These are phyloP conservation scores for Porites rus DNA, from an alignment of 92 coral and sea anemone genomes.

Conservation along the genomic window DNA sequence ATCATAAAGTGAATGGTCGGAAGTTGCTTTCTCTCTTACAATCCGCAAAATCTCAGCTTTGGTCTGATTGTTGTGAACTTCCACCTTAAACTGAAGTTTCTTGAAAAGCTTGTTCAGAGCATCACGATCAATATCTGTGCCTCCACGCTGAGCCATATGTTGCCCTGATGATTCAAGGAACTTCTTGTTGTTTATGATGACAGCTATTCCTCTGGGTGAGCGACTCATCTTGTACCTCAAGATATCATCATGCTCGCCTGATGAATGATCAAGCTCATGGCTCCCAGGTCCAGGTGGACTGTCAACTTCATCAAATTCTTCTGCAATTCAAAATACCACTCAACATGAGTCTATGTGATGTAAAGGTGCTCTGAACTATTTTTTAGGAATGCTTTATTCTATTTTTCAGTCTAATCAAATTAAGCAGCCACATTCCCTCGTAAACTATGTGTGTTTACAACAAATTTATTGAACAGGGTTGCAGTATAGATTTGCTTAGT, in stretches of 20 bases:
- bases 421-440: too few relatives aligned
- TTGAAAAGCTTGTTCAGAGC: slow-evolving; percentile 68
- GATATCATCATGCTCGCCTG: background rate
- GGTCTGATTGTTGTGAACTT: slow-evolving; percentile 65
- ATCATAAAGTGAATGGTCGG: slow-evolving; percentile 65
- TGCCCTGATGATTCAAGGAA: slow-evolving; percentile 78
- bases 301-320: background rate
- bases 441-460: too few relatives aligned
- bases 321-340: background rate
- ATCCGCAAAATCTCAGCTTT: slow-evolving; percentile 60
- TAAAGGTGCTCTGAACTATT: background rate
- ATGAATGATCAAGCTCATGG: background rate
- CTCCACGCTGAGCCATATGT: slow-evolving; percentile 73
- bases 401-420: too few relatives aligned
- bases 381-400: too few relatives aligned
- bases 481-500: too few relatives aligned
- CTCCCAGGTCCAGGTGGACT: background rate
- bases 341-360: background rate
- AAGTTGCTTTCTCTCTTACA: slow-evolving; percentile 35
- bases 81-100: slow-evolving; percentile 65
- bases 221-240: slow-evolving; percentile 74
- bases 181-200: slow-evolving; percentile 77
- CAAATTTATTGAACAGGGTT: too few relatives aligned
- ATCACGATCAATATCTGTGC: slow-evolving; percentile 88
- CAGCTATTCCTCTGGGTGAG: slow-evolving; percentile 79